Percentiles rank a stretch among this genome's conserved stretches.
Evolutionary conservation across 2,113 vertebrate genomes (phyloP).

Genomic region (Lamprotornis superbus): DNA sequence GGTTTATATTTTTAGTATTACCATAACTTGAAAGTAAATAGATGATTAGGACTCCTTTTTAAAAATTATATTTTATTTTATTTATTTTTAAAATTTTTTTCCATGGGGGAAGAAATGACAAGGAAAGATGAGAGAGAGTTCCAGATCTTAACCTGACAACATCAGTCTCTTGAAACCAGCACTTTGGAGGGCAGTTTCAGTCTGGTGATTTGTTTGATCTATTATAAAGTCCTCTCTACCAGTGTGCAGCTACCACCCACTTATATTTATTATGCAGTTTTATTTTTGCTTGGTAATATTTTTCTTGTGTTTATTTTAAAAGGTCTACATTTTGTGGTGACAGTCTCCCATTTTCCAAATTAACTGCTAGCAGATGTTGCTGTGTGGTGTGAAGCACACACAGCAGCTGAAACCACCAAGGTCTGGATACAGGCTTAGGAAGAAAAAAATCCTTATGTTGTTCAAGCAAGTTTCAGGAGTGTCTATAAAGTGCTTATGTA

Average conservation of each 20-base stretch:
- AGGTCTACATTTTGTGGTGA: constrained; percentile 71
- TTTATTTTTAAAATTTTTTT: neutral
- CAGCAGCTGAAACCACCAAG: constrained; percentile 49
- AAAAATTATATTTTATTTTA: neutral
- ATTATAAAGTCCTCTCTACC: neutral
- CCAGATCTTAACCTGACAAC: neutral
- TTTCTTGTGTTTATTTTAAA: constrained; percentile 74
- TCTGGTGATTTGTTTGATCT: constrained; percentile 7
- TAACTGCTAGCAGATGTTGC: constrained; percentile 78
- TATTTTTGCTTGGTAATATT: constrained; percentile 66
- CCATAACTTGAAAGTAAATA: neutral
- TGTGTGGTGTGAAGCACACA: constrained; percentile 47
- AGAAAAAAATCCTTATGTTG: constrained; percentile 25
- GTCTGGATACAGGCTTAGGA: constrained; percentile 45
- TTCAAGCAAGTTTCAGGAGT: constrained; percentile 37
- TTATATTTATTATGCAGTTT: constrained; percentile 50
- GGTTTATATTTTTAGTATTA: neutral
- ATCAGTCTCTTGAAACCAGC: neutral
- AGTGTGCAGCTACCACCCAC: constrained; percentile 26
- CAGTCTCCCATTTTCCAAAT: constrained; percentile 75
- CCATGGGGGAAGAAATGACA: neutral
- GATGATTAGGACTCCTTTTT: neutral
- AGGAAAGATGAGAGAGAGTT: neutral
- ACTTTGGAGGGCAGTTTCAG: neutral
- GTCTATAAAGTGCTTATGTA: constrained; percentile 30